Percentiles rank a stretch among this genome's conserved stretches.
These are phyloP conservation scores for Serilophus lunatus DNA, from an alignment of 2,113 vertebrate species.

Conservation along the genomic window DNA sequence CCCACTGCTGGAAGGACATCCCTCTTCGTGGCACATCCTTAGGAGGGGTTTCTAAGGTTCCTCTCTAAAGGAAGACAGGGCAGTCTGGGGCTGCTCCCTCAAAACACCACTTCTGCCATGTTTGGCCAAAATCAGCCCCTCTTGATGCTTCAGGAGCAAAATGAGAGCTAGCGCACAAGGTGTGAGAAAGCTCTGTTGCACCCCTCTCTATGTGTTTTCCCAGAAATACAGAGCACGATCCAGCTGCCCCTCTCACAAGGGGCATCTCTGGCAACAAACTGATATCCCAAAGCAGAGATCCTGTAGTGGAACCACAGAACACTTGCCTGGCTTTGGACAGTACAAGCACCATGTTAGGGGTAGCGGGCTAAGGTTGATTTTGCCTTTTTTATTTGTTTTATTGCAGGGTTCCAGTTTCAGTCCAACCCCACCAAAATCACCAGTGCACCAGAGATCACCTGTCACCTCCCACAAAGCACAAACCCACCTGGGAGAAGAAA, in stretches of 20 bases:
- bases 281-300: background rate
- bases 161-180: background rate
- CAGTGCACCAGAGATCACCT: conserved; percentile 60
- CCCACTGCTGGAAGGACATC: background rate
- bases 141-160: background rate
- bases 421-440: conserved; percentile 61
- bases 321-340: background rate
- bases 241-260: background rate
- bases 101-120: background rate
- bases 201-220: background rate
- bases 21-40: accelerated
- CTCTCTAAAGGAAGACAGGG: background rate
- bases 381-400: background rate
- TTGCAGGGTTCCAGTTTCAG: conserved; percentile 64
- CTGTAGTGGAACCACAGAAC: accelerated
- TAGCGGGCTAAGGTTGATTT: background rate
- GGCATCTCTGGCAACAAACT: background rate
- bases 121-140: background rate
- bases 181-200: background rate
- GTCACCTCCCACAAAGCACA: background rate
- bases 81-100: background rate
- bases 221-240: accelerated
- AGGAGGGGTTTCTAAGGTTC: background rate
- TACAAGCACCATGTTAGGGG: accelerated
- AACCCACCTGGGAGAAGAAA: background rate